Base-by-base conservation (phyloP, 53 echinoderm and acorn worm species). In the Actinopyga echinites region DNA sequence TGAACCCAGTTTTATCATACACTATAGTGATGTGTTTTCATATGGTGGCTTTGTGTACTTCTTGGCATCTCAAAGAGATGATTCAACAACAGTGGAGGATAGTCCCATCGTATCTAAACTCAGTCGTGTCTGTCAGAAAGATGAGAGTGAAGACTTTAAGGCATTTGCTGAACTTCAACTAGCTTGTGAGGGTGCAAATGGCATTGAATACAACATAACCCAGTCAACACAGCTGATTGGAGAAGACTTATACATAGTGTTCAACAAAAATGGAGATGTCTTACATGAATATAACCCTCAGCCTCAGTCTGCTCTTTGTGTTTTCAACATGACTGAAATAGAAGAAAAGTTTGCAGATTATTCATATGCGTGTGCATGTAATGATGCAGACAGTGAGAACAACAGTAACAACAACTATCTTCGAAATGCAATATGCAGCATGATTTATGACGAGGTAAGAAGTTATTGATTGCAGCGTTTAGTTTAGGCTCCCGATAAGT, bases 231-330 rank as follows among this genome's bases (percentile, higher is more conserved):
- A 40, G 6, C 71, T 35, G 40, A 22, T 24, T 0, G 71, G 26
- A 1, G 23, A 43, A 40, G 44, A 26, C 12, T 71, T 71, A 42
- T 71, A 23, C 22, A 40, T 71, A 3, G 71, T 71, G 31, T 71
- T 71, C 42, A 71, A 38, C 26, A 44, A 71, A 44, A 71, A 71
- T 26, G 26, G 13, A 7, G 71, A 22, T 1, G 25, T 5, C 10
- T 2, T 25, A 26, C n/a, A 44, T 71, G 71, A 71, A 21, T 25
- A n/a, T 42, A 44, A 71, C 7, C 85, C 85, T 58, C 80, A 32
- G 4, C 34, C 84, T 17, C 58, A 75, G 42, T 93, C 93, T 21
- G 93, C 87, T 37, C 81, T 93, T 43, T 93, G 93, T 79, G 40
- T 87, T 38, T 93, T 82, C 63, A 85, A 85, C 44, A 93, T 93